phyloP scores from a whole-genome alignment of 2,888 invertebrate genomes.

The Hofmannophila pseudospretella region DNA sequence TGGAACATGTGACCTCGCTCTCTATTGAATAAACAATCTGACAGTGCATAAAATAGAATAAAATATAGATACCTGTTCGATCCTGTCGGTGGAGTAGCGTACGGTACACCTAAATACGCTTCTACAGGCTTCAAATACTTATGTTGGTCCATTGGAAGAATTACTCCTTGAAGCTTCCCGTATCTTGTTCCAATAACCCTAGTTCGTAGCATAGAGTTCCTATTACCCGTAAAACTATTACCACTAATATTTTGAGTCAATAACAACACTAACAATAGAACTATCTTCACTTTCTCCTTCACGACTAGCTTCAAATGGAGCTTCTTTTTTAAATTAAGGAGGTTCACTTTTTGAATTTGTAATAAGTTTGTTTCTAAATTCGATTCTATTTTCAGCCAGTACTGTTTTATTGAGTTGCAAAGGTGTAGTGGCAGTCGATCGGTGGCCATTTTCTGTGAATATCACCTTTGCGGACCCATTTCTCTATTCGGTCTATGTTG shows the following conservation, averaged over 20 bases:
- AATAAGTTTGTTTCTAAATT: slow-evolving; percentile 23
- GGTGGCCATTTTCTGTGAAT: slow-evolving; percentile 67
- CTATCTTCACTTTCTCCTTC: slow-evolving; percentile 42
- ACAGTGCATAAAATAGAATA: slow-evolving; percentile 23
- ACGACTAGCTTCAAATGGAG: slow-evolving; percentile 30
- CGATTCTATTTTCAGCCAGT: slow-evolving; percentile 32
- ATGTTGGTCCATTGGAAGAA: slow-evolving; percentile 87
- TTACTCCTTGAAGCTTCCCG: slow-evolving; percentile 89
- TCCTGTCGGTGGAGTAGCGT: slow-evolving; percentile 90
- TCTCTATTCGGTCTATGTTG: slow-evolving; percentile 37
- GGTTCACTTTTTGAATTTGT: slow-evolving; percentile 17
- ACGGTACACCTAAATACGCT: slow-evolving; percentile 91
- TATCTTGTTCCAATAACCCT: slow-evolving; percentile 90
- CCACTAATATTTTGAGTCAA: slow-evolving; percentile 53
- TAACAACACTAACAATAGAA: slow-evolving; percentile 50
- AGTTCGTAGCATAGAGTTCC: slow-evolving; percentile 85
- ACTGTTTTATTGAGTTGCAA: slow-evolving; percentile 72
- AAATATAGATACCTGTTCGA: slow-evolving; percentile 84
- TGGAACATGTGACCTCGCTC: slow-evolving; percentile 7
- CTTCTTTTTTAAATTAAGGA: slow-evolving; percentile 23
- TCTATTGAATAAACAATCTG: slow-evolving; percentile 13
- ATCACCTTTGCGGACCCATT: slow-evolving; percentile 71
- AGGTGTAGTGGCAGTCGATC: slow-evolving; percentile 67
- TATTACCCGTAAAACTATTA: slow-evolving; percentile 57
- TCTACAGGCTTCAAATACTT: slow-evolving; percentile 86